phyloP scores from a whole-genome alignment of 2,113 vertebrate genomes.

The Electrona antarctica region DNA sequence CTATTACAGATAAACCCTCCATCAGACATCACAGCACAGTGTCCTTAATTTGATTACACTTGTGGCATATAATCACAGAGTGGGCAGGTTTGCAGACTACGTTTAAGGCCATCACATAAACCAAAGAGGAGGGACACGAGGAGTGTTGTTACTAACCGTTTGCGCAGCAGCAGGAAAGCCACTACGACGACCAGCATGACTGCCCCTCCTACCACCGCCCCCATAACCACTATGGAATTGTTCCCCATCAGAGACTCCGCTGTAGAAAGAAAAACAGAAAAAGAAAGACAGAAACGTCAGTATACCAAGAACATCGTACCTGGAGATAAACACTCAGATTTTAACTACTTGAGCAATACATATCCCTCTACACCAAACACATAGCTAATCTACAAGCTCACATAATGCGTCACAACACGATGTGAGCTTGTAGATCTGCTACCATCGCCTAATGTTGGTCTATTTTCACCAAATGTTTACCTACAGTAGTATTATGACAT shows the following conservation, averaged over 20 bases:
- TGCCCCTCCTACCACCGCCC: constrained; percentile 64
- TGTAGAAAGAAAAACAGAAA: constrained; percentile 43
- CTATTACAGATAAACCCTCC: constrained; percentile 56
- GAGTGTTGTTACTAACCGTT: constrained; percentile 73
- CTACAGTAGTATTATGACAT: too few relatives aligned
- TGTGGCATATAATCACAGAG: constrained; percentile 54
- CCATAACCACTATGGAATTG: constrained; percentile 79
- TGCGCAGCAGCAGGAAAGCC: constrained; percentile 78
- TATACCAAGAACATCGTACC: constrained; percentile 3
- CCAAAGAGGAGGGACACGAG: constrained; percentile 28
- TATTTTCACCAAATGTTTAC: too few relatives aligned
- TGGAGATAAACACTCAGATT: background rate
- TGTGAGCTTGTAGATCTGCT: too few relatives aligned
- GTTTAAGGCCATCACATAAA: constrained; percentile 60
- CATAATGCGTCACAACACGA: too few relatives aligned
- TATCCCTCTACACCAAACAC: too few relatives aligned
- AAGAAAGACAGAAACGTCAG: background rate
- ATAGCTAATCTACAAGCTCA: too few relatives aligned
- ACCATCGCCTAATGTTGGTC: too few relatives aligned
- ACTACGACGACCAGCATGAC: constrained; percentile 79
- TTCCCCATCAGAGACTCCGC: constrained; percentile 73
- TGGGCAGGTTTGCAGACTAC: constrained; percentile 33
- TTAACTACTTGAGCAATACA: background rate
- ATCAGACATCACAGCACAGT: constrained; percentile 21
- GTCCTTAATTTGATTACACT: constrained; percentile 25